These are phyloP conservation scores for Acrossocheilus fasciatus DNA, from an alignment of 2,797 vertebrate species.

Conservation along the genomic window DNA sequence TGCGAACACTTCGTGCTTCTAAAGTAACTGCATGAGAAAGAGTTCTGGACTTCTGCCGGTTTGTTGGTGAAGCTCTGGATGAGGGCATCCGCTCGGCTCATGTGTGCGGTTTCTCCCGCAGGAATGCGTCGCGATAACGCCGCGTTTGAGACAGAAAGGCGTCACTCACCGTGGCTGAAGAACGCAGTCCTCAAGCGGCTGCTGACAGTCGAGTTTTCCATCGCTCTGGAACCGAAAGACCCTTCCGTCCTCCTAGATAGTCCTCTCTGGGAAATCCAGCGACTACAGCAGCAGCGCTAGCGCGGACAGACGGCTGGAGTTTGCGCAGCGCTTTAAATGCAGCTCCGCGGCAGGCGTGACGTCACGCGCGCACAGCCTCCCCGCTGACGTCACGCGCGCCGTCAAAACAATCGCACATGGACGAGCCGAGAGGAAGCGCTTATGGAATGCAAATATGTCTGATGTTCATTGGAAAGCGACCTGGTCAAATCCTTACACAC, in stretches of 20 bases:
- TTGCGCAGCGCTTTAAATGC: conserved; percentile 55
- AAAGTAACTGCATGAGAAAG: background rate
- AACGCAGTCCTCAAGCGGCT: conserved; percentile 76
- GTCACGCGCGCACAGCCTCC: conserved; percentile 70
- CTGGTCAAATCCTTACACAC: background rate
- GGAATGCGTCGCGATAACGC: background rate
- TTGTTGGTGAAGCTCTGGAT: background rate
- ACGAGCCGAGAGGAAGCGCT: conserved; percentile 18
- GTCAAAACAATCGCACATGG: conserved; percentile 86
- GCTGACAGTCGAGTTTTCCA: conserved; percentile 78
- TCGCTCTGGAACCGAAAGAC: conserved; percentile 42
- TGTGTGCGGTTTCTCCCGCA: background rate
- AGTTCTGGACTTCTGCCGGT: background rate
- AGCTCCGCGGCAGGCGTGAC: conserved; percentile 64
- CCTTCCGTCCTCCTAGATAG: background rate
- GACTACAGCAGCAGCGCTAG: conserved; percentile 1
- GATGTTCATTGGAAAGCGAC: too few relatives aligned
- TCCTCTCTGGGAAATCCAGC: background rate
- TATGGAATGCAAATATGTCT: too few relatives aligned
- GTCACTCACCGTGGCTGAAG: conserved; percentile 82
- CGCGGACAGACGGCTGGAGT: conserved; percentile 23
- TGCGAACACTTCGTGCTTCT: background rate
- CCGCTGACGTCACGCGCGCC: conserved; percentile 62
- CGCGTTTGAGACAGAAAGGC: background rate
- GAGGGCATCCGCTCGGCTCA: background rate